Base-by-base conservation (phyloP, 2,797 vertebrate species). In the Sebastes diploproa region DNA sequence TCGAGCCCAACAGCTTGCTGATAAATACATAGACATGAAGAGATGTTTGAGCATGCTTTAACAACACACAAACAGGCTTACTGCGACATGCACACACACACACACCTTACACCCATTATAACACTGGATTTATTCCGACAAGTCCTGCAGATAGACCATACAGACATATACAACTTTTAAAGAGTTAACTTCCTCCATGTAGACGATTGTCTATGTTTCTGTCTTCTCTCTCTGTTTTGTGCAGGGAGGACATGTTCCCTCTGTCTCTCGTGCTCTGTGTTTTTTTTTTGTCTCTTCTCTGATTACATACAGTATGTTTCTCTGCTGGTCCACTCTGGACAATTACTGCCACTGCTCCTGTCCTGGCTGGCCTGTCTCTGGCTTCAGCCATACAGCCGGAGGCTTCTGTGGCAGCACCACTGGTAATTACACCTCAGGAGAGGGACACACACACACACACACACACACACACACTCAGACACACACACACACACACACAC, bases 341-440 rank as follows among this genome's bases (percentile, higher is more conserved):
- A 92, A 89, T 91, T 90, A 87, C 82, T 74, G 86, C 73, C 78
- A 77, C 20, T 8, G 64, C 62, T 84, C 23, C 77, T 80, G 61
- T 77, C 27, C 72, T 60, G 52, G 65, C 38, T 10, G 34, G 52
- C 66, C 34, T 62, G 77, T 83, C 61, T 86, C 59, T 56, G 68
- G 75, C 67, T 78, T 83, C 71, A 80, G 2, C 2, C 38, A n/a
- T 79, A 20, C 62, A 83, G 65, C 71, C 14, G 12, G 36, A 63
- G 2, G 42, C 77, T 81, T 67, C 66, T 1, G 32, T 12, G 87
- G 85, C 89, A 83, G 63, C 72, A 82, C 70, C 68, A 2, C 65
- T 59, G 82, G 85, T 91, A 92, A 93, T 89, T 91, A 90, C 85
- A 85, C 81, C 90, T 81, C 84, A 32, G 80, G 83, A 85, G 77